Percentiles rank a stretch among this genome's conserved stretches.
phyloP scores from a whole-genome alignment of 2,888 invertebrate species.

The Cryptus armator region DNA sequence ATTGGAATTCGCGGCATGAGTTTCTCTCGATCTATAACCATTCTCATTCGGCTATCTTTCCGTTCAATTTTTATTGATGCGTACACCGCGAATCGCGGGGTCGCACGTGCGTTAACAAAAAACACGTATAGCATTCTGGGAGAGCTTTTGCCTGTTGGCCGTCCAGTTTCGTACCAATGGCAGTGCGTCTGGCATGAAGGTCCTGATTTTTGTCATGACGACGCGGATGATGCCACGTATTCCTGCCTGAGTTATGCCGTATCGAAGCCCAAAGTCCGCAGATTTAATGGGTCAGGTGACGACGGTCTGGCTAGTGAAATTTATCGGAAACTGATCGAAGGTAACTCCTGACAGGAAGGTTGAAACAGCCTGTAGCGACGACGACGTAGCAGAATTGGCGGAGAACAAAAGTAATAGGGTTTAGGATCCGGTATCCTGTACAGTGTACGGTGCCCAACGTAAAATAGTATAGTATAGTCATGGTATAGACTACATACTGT shows the following conservation, averaged over 20 bases:
- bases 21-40: background rate
- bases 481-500: background rate
- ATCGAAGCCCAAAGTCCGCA: no score
- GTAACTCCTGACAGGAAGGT: background rate
- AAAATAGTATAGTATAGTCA: background rate
- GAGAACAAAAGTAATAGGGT: slow-evolving; percentile 31
- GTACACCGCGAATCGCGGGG: background rate
- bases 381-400: slow-evolving; percentile 10
- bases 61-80: background rate
- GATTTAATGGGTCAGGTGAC: no score
- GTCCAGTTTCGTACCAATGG: no score
- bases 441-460: background rate
- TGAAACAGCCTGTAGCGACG: slow-evolving; percentile 9
- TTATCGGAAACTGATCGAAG: background rate
- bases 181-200: no score
- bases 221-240: no score
- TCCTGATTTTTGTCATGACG: no score
- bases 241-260: no score
- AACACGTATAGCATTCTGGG: background rate
- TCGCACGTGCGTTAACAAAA: background rate
- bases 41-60: background rate
- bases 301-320: no score
- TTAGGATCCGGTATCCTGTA: slow-evolving; percentile 8
- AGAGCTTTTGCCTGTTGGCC: no score
- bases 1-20: slow-evolving; percentile 24